Percentiles rank a stretch among this genome's conserved stretches.
These are phyloP conservation scores for Cuniculus paca DNA, from an alignment of 2,797 vertebrate species.

Conservation along the genomic window DNA sequence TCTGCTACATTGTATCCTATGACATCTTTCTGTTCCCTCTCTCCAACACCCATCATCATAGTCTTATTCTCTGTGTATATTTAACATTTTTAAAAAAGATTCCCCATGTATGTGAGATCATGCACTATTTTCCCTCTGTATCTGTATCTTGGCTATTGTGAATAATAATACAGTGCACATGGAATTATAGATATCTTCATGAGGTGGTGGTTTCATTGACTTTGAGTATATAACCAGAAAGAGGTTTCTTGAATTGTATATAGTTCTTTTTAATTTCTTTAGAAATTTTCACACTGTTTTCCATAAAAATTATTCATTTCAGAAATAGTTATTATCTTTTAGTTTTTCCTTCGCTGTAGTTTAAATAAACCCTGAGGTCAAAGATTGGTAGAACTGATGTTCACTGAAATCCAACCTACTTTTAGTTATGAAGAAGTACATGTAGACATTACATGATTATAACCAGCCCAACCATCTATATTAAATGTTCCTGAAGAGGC, in stretches of 20 bases:
- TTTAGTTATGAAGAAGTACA: background rate
- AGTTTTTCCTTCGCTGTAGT: background rate
- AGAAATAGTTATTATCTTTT: constrained; percentile 1
- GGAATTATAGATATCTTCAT: background rate
- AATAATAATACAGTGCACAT: background rate
- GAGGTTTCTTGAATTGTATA: background rate
- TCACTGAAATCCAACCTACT: constrained; percentile 21
- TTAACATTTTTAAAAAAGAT: background rate
- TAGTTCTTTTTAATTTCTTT: background rate
- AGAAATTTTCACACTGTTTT: background rate
- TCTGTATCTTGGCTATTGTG: background rate
- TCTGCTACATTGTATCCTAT: background rate
- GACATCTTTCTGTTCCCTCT: background rate
- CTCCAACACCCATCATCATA: background rate
- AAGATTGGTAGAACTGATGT: background rate
- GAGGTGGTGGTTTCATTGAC: background rate
- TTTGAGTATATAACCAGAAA: background rate
- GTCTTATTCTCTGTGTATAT: background rate
- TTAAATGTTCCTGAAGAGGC: constrained; percentile 10
- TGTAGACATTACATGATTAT: background rate
- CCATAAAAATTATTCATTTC: background rate
- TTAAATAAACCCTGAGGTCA: constrained; percentile 44
- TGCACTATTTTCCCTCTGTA: background rate
- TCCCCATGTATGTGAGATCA: background rate
- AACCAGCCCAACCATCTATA: background rate